Conservation (phyloP, 2,797 vertebrate species). For the Sebastolobus alascanus region DNA sequence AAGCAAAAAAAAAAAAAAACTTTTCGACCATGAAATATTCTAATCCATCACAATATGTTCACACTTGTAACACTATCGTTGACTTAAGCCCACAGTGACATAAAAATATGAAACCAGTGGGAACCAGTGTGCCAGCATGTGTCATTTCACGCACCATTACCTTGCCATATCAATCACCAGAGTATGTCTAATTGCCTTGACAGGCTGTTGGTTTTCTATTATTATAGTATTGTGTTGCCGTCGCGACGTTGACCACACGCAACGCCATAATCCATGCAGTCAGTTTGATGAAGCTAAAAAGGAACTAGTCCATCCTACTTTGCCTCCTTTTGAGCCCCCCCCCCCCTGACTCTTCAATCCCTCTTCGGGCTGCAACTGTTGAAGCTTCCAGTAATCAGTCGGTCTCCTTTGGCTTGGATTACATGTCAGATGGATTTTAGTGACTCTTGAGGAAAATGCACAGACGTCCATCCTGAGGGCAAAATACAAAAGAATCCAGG, state of each 20-base stretch:
- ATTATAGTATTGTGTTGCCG: conserved; percentile 50
- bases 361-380: conserved; percentile 14
- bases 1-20: neutral
- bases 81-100: conserved; percentile 36
- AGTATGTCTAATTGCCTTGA: conserved; percentile 49
- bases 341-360: neutral
- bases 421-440: conserved; percentile 59
- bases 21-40: neutral
- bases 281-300: conserved; percentile 38
- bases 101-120: conserved; percentile 48
- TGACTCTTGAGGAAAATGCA: conserved; percentile 45
- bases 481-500: conserved; percentile 19
- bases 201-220: conserved; percentile 60
- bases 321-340: neutral
- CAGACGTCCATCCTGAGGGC: conserved; percentile 38
- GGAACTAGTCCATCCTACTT: neutral
- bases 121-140: conserved; percentile 29
- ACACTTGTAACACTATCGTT: conserved; percentile 24
- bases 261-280: conserved; percentile 49
- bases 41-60: conserved; percentile 38
- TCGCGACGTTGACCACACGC: conserved; percentile 47
- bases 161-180: conserved; percentile 58
- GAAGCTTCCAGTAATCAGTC: conserved; percentile 61
- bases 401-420: conserved; percentile 68
- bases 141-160: conserved; percentile 69